These are phyloP conservation scores for Drosophila pegasa DNA, from an alignment of 2,888 invertebrate species.

Conservation along the genomic window DNA sequence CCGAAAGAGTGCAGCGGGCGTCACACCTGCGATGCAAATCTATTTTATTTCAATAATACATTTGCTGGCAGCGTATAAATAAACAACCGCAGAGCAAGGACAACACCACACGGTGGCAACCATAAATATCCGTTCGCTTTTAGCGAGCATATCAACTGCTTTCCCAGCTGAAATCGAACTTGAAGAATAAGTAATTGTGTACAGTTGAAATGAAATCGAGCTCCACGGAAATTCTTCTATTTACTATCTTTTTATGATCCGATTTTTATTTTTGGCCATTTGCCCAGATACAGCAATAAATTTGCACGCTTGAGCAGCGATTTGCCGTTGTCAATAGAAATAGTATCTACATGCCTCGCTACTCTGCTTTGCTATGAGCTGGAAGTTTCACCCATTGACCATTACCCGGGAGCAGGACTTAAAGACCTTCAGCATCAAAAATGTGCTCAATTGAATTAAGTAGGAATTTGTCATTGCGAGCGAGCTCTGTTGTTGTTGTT, in stretches of 20 bases:
- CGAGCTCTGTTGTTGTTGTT: conserved; percentile 20
- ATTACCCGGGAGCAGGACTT: conserved; percentile 22
- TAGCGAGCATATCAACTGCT: conserved; percentile 20
- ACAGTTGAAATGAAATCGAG: conserved; percentile 2
- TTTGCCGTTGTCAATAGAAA: conserved; percentile 31
- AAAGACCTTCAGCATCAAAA: conserved; percentile 40
- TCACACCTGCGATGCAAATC: conserved; percentile 70
- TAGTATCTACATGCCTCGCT: conserved; percentile 20
- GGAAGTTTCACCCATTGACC: conserved; percentile 31
- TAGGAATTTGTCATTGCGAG: conserved; percentile 60
- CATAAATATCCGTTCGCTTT: conserved; percentile 46
- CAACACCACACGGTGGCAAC: conserved; percentile 26
- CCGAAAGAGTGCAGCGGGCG: conserved; percentile 31
- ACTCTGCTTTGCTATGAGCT: background rate
- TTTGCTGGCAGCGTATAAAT: conserved; percentile 58
- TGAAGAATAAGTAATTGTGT: background rate
- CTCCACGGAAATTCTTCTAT: background rate
- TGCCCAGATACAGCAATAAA: conserved; percentile 56
- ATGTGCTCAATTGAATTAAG: conserved; percentile 66
- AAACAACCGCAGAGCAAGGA: conserved; percentile 57
- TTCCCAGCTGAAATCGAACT: background rate
- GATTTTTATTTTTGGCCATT: conserved; percentile 44
- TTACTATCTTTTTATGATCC: conserved; percentile 32
- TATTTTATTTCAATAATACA: conserved; percentile 72
- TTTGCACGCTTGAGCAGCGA: conserved; percentile 52